These are phyloP conservation scores for Gnatocerus cornutus DNA, from an alignment of 2,888 invertebrate genomes.

Conservation along the genomic window DNA sequence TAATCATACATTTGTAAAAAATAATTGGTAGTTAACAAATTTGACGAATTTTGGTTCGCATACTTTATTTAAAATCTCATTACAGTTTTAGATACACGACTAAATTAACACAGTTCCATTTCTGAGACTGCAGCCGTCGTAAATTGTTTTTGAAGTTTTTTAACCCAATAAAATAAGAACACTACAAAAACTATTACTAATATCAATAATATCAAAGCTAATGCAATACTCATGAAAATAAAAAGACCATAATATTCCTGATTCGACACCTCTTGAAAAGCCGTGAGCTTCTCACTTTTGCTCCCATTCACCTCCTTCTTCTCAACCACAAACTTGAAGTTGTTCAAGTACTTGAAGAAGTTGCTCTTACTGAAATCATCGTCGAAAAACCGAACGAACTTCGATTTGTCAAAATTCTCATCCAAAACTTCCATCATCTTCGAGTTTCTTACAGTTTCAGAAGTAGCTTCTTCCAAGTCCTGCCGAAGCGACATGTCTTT, in stretches of 20 bases:
- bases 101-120: not conserved
- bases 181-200: not conserved
- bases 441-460: not conserved
- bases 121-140: not conserved
- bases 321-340: not conserved
- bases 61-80: not conserved
- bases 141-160: not conserved
- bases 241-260: too few species aligned
- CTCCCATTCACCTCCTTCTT: slow-evolving; percentile 5
- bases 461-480: not conserved
- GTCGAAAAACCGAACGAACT: slow-evolving; percentile 23
- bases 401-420: slow-evolving; percentile 20
- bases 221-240: too few species aligned
- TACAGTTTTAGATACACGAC: not conserved
- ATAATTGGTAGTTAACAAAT: too few species aligned
- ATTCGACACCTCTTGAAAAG: not conserved
- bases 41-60: too few species aligned
- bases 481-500: not conserved
- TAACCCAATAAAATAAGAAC: too few species aligned
- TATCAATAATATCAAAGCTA: too few species aligned
- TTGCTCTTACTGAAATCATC: slow-evolving; percentile 9
- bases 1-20: too few species aligned
- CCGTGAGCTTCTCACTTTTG: slow-evolving; percentile 5
- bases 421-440: slow-evolving; percentile 11
- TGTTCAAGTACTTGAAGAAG: slow-evolving; percentile 26